Percentiles rank a stretch among this genome's conserved stretches.
These are phyloP conservation scores for Sphaerodactylus townsendi DNA, from an alignment of 2,113 vertebrate species.

Conservation along the genomic window DNA sequence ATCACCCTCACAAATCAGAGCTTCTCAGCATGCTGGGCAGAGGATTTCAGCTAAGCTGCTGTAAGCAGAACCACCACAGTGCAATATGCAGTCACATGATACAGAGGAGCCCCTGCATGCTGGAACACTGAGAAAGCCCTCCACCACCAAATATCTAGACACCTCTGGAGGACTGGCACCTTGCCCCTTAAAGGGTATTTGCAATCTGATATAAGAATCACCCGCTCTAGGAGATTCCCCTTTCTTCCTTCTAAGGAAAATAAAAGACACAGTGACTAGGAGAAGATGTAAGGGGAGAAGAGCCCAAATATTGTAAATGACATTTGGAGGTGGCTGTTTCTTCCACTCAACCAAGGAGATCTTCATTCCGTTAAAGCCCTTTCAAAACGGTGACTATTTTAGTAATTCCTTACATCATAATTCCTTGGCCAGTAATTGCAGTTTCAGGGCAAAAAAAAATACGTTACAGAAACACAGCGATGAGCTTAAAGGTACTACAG, in stretches of 20 bases:
- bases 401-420: background rate
- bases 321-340: conserved; percentile 47
- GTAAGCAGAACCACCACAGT: background rate
- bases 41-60: background rate
- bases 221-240: too few relatives aligned
- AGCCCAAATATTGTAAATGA: conserved; percentile 34
- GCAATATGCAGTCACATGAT: background rate
- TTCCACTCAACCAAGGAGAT: background rate
- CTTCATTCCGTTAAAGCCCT: background rate
- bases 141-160: background rate
- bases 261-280: background rate
- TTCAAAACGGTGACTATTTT: too few relatives aligned
- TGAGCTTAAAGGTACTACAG: background rate
- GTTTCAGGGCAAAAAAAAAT: too few relatives aligned
- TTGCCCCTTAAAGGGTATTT: background rate
- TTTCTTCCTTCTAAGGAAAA: too few relatives aligned
- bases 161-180: background rate
- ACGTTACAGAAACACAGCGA: background rate
- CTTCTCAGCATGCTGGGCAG: background rate
- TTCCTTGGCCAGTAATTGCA: too few relatives aligned
- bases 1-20: background rate
- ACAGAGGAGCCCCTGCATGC: background rate
- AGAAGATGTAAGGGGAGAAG: background rate
- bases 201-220: too few relatives aligned
- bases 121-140: background rate